Conservation (phyloP, 2,113 vertebrate genomes). For the Salvelinus namaycush region DNA sequence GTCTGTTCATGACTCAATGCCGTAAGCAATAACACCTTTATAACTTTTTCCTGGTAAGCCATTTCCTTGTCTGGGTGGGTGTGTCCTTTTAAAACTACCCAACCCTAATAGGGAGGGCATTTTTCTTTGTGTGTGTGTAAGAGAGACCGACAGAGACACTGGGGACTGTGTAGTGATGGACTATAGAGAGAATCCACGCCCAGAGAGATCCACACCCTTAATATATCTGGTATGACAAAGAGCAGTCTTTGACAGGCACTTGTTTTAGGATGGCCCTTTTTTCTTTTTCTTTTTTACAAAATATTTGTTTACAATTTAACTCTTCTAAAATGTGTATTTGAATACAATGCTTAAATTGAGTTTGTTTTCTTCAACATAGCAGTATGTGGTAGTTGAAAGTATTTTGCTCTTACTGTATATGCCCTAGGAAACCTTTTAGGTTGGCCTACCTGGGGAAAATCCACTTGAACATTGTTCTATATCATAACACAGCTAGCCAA, state of each 20-base stretch:
- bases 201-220: neutral
- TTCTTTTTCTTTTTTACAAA: neutral
- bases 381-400: no score
- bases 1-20: no score
- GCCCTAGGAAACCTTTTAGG: neutral
- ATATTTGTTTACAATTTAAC: no score
- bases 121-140: neutral
- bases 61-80: constrained; percentile 12
- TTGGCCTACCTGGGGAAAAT: constrained; percentile 9
- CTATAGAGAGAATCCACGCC: neutral
- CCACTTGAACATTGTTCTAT: constrained; percentile 6
- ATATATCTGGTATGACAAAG: neutral
- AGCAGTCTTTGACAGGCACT: neutral
- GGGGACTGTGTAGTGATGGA: neutral
- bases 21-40: no score
- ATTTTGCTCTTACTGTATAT: no score
- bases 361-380: no score
- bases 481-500: constrained; percentile 32
- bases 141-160: no score
- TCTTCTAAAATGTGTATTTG: no score
- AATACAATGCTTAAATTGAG: no score
- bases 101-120: neutral
- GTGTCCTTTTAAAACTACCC: constrained; percentile 4
- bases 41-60: neutral
- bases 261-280: neutral